Base-by-base conservation (phyloP, 2,113 vertebrate genomes). In the Ceyx melanurus region DNA sequence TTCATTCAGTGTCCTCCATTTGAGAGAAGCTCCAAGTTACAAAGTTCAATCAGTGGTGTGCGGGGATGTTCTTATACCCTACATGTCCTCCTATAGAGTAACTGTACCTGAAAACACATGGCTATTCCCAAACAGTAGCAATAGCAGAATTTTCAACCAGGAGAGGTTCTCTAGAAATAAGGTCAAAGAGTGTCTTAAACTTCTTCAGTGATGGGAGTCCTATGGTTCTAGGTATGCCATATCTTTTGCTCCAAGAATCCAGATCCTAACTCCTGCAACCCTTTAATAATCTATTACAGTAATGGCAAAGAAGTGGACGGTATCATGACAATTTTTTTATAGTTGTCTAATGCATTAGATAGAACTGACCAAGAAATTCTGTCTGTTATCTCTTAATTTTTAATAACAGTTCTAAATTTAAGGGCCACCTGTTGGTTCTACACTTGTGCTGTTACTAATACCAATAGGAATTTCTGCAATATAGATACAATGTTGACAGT, bases 181-280 rank as follows among this genome's bases (percentile, higher is more conserved):
- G 3, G 11, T 7, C 12, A 80, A 65, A 58, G 67, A n/a, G 2
- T 0, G 0, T 42, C 54, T 81, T 25, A 53, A 20, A 48, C 5
- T 3, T 51, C n/a, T 68, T 66, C 25, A 46, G 8, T n/a, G 29
- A 81, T 11, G 3, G 3, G 1, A 73, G 13, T 62, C 25, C 33
- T 5, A 33, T 8, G 11, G 8, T 2, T 33, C 10, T 5, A 72
- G 13, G 2, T 1, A 50, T 43, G 9, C 10, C 2, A 6, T 4
- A 9, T 6, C 13, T 71, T 76, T 76, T 46, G 16, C 14, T 25
- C 17, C 9, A 56, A 73, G 19, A 61, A 73, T 51, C 15, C 10
- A 28, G 4, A 56, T 28, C 10, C 6, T 56, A 60, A 15, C 3
- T 45, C 15, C 18, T 57, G 48, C 80, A 80, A 35, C 4, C 3